Evolutionary conservation across 2,888 invertebrate species (phyloP), one percentile per base, ranked within the genome.

Genomic region (Dryadula phaetusa): DNA sequence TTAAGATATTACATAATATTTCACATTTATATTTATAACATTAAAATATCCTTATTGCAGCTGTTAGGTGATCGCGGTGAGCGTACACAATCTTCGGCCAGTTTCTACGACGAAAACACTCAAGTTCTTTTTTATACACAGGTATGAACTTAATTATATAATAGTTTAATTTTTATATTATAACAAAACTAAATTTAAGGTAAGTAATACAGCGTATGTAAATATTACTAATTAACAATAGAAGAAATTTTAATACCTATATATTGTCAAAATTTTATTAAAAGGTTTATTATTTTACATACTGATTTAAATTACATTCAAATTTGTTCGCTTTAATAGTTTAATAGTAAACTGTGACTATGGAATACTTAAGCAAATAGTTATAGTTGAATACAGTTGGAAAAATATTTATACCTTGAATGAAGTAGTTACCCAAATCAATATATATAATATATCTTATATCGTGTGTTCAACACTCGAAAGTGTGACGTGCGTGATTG

Each of bases 61-160:
- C 81, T 95, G 60, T 90, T 95, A 66, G 97, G 97, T 10, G 94
- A 95, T 74, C 94, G 96, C 79, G 97, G 97, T 40, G 93, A 93
- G 64, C 90, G 93, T 62, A 94, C 95, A 1, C 97, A 97, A 84
- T 94, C 97, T 0, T 95, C 97, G 0, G 94, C 96, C 5, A 96
- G 96, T 70, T 94, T 93, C 77, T 94, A 95, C 73, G 97, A 97
- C 78, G 91, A 93, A 56, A 92, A 94, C 70, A 95, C 95, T 0
- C 95, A 94, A 32, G 95, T 96, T 10, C 86, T 96, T 67, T 97
- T 97, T 87, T 95, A 97, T 76, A 95, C 96, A 1, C 96, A 96
- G 93, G 94, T 94, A 74, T 20, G 32, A 54, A 10, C 10, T 28
- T 18, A 16, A 12, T 12, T 37, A 37, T 37, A n/a, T n/a, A n/a